Base-by-base conservation (phyloP, 2,113 vertebrate species). In the Xerus inauris region DNA sequence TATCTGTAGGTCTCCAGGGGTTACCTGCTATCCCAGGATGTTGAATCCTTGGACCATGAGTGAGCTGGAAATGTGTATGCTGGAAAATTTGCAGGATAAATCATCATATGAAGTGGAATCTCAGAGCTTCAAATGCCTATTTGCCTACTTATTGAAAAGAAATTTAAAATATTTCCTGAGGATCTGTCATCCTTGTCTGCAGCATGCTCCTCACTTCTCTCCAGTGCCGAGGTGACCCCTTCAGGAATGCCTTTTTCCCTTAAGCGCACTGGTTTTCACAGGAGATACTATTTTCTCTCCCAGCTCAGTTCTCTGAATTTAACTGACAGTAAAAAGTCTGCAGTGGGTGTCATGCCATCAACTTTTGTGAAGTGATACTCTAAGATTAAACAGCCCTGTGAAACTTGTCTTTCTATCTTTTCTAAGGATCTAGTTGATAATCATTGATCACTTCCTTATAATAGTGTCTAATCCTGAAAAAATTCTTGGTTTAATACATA, bases 81-180 rank as follows among this genome's bases (percentile, higher is more conserved):
- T 80, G 69, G 32, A 91, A 62, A 49, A 82, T 91, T 89, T 81
- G 22, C 64, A 75, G n/a, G 81, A 84, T 94, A 80, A 89, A 57
- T 65, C 88, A 12, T 47, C 88, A 0, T 80, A 22, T 77, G 62
- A 30, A 79, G 49, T 82, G 38, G 72, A 67, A 87, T 30, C 89
- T 80, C 22, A 42, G 14, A 28, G 24, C 26, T 71, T 95, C 69
- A 87, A 51, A 30, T 79, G 57, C 24, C 26, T 93, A 32, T 73
- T 71, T 94, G 75, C 72, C 20, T 77, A 40, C 40, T 40, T 75
- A 82, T 38, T 86, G 45, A 83, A 94, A 89, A 93, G 59, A 81
- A 86, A 81, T 42, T 51, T 40, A 62, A 77, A 79, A 45, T 64
- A 10, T 85, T 94, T 83, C 38, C 54, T 45, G 89, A 86, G 42